Evolutionary conservation across 2,888 invertebrate species (phyloP).

Genomic region (Caenorhabditis macrosperma): DNA sequence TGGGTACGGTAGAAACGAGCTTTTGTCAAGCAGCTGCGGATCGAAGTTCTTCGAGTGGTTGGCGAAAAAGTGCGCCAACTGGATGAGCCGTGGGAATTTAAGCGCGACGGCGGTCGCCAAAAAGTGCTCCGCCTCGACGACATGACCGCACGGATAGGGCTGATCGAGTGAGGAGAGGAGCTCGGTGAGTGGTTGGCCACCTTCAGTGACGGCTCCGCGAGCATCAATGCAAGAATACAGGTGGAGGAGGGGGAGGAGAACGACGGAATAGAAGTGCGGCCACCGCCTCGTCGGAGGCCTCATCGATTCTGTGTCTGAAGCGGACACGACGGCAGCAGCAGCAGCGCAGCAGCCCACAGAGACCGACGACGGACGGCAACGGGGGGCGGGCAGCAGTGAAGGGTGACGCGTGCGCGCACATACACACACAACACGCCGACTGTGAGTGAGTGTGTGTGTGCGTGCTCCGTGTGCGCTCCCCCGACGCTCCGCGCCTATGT

Average conservation of each 20-base stretch:
- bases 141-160: slow-evolving; percentile 58
- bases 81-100: slow-evolving; percentile 56
- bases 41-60: slow-evolving; percentile 61
- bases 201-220: slow-evolving; percentile 27
- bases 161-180: slow-evolving; percentile 55
- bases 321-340: neutral
- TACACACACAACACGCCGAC: neutral
- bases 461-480: neutral
- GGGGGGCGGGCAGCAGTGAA: neutral
- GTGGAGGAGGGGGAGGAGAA: neutral
- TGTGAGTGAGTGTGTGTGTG: neutral
- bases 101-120: slow-evolving; percentile 55
- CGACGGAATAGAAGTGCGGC: slow-evolving; percentile 8
- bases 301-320: slow-evolving; percentile 48
- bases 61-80: slow-evolving; percentile 64
- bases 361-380: neutral
- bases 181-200: slow-evolving; percentile 36
- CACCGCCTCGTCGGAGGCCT: slow-evolving; percentile 49
- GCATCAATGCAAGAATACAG: neutral
- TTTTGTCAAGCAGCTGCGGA: slow-evolving; percentile 45
- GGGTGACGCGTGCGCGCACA: neutral
- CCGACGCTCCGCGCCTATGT: neutral
- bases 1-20: slow-evolving; percentile 33
- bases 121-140: slow-evolving; percentile 61
- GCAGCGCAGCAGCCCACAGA: neutral